phyloP scores from a whole-genome alignment of 2,113 vertebrate species.

The Spermophilus dauricus region DNA sequence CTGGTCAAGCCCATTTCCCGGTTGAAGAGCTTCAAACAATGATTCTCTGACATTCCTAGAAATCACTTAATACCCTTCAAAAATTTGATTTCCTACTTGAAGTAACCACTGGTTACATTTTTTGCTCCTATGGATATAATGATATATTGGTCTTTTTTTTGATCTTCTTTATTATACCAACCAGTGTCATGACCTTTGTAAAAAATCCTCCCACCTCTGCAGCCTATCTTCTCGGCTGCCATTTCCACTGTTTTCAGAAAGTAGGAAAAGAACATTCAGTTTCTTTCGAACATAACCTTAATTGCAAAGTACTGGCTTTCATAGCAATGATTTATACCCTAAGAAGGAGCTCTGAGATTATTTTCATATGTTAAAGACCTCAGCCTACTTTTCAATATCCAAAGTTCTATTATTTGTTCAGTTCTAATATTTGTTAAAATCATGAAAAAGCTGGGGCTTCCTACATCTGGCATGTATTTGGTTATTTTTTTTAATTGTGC shows the following conservation, averaged over 20 bases:
- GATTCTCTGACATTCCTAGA: background rate
- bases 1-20: background rate
- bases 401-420: background rate
- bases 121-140: background rate
- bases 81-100: background rate
- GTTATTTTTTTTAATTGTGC: background rate
- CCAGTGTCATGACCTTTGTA: background rate
- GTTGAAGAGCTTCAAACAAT: background rate
- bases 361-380: background rate
- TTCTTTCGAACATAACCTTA: background rate
- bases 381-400: background rate
- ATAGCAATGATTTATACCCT: background rate
- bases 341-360: background rate
- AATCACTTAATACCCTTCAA: slow-evolving; percentile 13
- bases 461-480: background rate
- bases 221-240: background rate
- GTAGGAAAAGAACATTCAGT: slow-evolving; percentile 20
- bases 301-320: slow-evolving; percentile 5
- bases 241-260: slow-evolving; percentile 20
- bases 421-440: background rate
- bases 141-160: background rate
- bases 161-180: background rate
- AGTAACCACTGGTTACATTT: background rate
- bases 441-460: background rate
- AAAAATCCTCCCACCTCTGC: background rate